A percentile compares a stretch with the other conserved stretches of the same genome.
Conservation (phyloP, 2,797 vertebrate genomes). For the Labroides dimidiatus region DNA sequence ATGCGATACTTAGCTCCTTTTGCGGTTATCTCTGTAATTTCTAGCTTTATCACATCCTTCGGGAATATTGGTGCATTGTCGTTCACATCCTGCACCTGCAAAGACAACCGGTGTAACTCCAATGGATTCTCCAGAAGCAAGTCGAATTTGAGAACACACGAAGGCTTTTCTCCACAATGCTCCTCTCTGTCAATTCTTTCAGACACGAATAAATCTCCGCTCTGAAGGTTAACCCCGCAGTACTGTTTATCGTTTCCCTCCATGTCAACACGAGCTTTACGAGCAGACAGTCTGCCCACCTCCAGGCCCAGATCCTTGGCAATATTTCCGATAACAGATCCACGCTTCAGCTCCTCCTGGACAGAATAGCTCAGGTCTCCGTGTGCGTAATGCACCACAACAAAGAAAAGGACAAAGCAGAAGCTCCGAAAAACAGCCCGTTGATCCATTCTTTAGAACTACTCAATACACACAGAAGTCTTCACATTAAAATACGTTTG, state of each 20-base stretch:
- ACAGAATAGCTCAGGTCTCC: constrained; percentile 54
- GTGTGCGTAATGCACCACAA: constrained; percentile 20
- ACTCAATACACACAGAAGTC: accelerated
- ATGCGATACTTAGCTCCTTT: constrained; percentile 48
- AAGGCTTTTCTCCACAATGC: constrained; percentile 58
- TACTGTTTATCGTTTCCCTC: constrained; percentile 37
- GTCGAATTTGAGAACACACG: constrained; percentile 76
- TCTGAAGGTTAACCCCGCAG: constrained; percentile 45
- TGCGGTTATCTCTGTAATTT: constrained; percentile 68
- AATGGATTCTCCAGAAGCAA: constrained; percentile 81
- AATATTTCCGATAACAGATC: constrained; percentile 62
- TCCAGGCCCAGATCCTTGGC: constrained; percentile 68
- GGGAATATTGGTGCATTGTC: constrained; percentile 80
- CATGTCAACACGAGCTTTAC: constrained; percentile 60
- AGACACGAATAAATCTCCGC: constrained; percentile 54
- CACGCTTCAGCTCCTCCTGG: constrained; percentile 56
- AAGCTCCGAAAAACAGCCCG: not conserved
- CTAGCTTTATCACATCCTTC: constrained; percentile 71
- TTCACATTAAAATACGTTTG: accelerated
- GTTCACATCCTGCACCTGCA: constrained; percentile 81
- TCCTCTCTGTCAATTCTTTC: constrained; percentile 67
- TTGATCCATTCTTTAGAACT: not conserved
- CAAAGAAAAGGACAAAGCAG: constrained; percentile 41
- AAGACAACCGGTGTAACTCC: constrained; percentile 77
- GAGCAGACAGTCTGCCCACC: constrained; percentile 31